These are phyloP conservation scores for Asbolus verrucosus DNA, from an alignment of 1,140 invertebrate species.

Conservation along the genomic window DNA sequence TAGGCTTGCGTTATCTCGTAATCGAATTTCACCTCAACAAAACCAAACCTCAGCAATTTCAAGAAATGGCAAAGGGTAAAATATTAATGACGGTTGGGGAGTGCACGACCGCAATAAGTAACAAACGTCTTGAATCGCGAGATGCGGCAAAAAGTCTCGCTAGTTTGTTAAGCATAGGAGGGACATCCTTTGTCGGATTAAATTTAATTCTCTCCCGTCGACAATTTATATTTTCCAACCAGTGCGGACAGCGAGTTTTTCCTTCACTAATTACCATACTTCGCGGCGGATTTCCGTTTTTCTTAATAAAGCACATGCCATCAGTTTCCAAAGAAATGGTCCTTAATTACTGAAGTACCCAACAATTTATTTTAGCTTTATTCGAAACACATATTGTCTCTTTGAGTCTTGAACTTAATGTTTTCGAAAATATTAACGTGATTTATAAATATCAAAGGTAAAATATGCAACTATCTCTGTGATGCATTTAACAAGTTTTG, in stretches of 20 bases:
- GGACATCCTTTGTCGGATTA: slow-evolving; percentile 34
- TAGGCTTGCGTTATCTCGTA: slow-evolving; percentile 46
- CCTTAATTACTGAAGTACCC: no score
- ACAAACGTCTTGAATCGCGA: slow-evolving; percentile 30
- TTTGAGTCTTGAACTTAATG: no score
- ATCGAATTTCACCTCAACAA: slow-evolving; percentile 45
- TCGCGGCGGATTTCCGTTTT: slow-evolving; percentile 24
- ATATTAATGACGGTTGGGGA: slow-evolving; percentile 42
- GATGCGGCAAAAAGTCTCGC: slow-evolving; percentile 19
- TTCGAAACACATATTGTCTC: no score
- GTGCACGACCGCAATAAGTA: slow-evolving; percentile 36
- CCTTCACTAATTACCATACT: slow-evolving; percentile 28
- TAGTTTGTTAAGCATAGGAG: slow-evolving; percentile 35
- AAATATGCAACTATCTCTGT: no score
- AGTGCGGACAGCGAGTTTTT: slow-evolving; percentile 18
- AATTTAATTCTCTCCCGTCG: slow-evolving; percentile 38
- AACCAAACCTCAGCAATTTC: slow-evolving; percentile 46
- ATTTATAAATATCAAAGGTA: no score
- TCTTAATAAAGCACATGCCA: slow-evolving; percentile 10
- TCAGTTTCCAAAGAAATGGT: neutral
- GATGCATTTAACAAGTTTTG: no score
- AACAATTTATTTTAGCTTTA: no score
- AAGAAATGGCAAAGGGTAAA: slow-evolving; percentile 42
- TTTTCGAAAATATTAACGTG: no score
- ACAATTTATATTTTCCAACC: slow-evolving; percentile 31